Evolutionary conservation across 2,113 vertebrate genomes (phyloP).

Genomic region (Trichechus manatus): DNA sequence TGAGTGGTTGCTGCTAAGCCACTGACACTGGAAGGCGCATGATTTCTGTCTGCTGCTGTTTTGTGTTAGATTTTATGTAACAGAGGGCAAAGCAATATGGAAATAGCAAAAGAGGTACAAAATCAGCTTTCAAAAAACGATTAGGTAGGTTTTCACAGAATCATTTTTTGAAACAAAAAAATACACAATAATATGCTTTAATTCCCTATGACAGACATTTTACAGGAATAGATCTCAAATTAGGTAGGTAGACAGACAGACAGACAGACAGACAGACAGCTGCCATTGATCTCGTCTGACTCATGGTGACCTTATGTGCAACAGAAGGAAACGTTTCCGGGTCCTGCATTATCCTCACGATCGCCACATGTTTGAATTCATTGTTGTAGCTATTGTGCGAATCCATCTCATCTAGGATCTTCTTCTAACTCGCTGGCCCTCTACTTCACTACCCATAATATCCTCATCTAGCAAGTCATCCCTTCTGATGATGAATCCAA

Average conservation of each 20-base stretch:
- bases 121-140: neutral
- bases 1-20: neutral
- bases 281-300: neutral
- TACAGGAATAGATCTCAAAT: neutral
- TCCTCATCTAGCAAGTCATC: neutral
- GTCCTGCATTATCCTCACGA: neutral
- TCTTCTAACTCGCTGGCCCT: neutral
- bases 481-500: neutral
- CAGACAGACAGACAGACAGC: neutral
- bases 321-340: neutral
- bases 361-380: neutral
- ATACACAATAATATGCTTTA: neutral
- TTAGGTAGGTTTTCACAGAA: neutral
- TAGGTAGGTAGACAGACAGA: neutral
- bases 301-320: neutral
- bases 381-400: neutral
- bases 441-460: neutral
- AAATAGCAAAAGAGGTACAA: rapidly evolving
- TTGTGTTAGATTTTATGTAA: neutral
- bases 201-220: neutral
- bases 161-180: slow-evolving; percentile 19
- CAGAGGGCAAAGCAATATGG: neutral
- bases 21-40: neutral
- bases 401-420: neutral
- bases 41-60: neutral